Conservation (phyloP, 2,797 vertebrate genomes). For the Siniperca scherzeri region DNA sequence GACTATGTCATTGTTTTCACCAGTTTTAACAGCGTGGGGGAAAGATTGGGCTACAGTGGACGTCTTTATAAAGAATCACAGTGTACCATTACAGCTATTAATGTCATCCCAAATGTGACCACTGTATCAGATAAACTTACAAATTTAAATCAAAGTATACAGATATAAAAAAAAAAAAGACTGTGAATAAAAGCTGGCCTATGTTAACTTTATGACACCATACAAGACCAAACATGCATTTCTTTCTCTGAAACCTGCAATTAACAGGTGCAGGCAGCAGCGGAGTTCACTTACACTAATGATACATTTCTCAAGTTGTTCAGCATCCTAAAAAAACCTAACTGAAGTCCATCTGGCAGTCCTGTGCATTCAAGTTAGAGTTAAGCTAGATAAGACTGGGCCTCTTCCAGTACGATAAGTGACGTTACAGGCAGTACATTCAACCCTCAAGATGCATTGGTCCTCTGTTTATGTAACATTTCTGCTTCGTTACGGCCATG, state of each 20-base stretch:
- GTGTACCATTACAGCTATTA: not conserved
- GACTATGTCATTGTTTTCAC: not conserved
- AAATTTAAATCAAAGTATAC: not conserved
- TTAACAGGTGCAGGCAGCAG: not conserved
- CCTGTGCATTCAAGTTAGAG: not conserved
- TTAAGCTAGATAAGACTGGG: conserved; percentile 1
- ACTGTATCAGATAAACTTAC: not conserved
- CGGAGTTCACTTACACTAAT: not conserved
- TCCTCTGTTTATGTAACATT: conserved; percentile 36
- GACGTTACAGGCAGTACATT: not conserved
- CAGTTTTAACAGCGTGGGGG: not conserved
- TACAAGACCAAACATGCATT: not conserved
- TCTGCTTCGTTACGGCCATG: not conserved
- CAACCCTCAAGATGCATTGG: conserved; percentile 13
- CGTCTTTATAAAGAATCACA: no score
- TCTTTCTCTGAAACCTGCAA: not conserved
- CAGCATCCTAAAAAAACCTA: not conserved
- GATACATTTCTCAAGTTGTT: not conserved
- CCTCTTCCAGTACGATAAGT: not conserved
- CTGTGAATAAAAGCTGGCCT: not conserved
- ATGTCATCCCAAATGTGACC: not conserved
- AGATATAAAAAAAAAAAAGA: not conserved
- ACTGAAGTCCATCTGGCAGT: conserved; percentile 3
- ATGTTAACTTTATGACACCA: not conserved
- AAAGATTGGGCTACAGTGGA: not conserved